phyloP scores from a whole-genome alignment of 2,797 vertebrate genomes.

The Sparidentex hasta region DNA sequence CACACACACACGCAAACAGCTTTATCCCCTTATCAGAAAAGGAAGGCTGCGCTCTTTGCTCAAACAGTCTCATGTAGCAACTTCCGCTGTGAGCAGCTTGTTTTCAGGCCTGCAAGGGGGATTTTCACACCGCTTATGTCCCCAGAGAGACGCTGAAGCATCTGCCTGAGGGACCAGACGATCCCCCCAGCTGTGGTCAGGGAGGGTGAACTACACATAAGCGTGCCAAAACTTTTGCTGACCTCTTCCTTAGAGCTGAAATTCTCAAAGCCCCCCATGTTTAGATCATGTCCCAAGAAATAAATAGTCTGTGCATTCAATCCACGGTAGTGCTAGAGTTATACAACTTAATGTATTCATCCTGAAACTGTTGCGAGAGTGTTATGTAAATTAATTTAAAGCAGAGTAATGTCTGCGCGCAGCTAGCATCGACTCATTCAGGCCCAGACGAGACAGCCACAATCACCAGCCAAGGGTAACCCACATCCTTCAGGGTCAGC shows the following conservation, averaged over 20 bases:
- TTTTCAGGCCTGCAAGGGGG: constrained; percentile 75
- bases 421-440: constrained; percentile 67
- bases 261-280: constrained; percentile 13
- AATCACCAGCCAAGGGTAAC: constrained; percentile 82
- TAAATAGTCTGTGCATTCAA: constrained; percentile 17
- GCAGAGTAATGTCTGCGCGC: constrained; percentile 61
- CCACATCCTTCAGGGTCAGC: constrained; percentile 84
- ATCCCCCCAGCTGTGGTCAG: constrained; percentile 58
- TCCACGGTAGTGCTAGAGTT: constrained; percentile 17
- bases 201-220: constrained; percentile 45
- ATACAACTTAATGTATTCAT: constrained; percentile 41
- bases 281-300: background rate
- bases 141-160: constrained; percentile 68
- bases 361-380: constrained; percentile 40
- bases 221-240: constrained; percentile 40
- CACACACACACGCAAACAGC: constrained; percentile 37
- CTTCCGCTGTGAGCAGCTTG: constrained; percentile 81
- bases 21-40: constrained; percentile 81
- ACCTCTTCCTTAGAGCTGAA: constrained; percentile 37
- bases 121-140: constrained; percentile 77
- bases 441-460: constrained; percentile 82
- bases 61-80: constrained; percentile 80
- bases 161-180: constrained; percentile 68
- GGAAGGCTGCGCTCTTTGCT: constrained; percentile 80
- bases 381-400: constrained; percentile 59